phyloP scores from a whole-genome alignment of 2,888 invertebrate genomes.

The Pardosa pseudoannulata region DNA sequence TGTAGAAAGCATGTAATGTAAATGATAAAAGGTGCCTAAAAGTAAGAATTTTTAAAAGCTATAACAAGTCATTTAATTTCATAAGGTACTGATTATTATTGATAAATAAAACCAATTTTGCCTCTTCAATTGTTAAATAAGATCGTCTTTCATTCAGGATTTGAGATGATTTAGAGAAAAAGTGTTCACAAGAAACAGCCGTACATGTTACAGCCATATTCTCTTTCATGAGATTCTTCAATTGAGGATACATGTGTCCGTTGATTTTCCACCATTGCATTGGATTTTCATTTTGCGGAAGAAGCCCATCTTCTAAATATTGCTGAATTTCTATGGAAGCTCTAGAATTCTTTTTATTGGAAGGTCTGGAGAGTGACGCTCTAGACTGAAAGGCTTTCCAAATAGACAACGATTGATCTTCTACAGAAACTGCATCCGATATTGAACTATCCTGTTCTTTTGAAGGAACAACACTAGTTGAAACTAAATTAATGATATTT shows the following conservation, averaged over 20 bases:
- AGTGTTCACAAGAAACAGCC: conserved; percentile 1
- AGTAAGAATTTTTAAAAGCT: too few relatives aligned
- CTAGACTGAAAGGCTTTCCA: conserved; percentile 8
- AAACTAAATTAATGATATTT: neutral
- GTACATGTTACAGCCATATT: conserved; percentile 7
- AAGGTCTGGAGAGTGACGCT: neutral
- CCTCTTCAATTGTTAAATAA: neutral
- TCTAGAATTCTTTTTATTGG: neutral
- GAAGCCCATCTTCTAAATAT: neutral
- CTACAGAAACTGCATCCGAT: neutral
- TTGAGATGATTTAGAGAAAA: neutral
- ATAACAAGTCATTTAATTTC: neutral
- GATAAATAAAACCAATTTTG: neutral
- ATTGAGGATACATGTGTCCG: conserved; percentile 8
- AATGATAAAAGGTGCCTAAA: neutral
- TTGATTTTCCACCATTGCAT: conserved; percentile 26
- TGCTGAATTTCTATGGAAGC: conserved; percentile 7
- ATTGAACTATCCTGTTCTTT: neutral
- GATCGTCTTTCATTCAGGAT: neutral
- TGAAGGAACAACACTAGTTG: neutral
- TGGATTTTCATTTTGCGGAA: conserved; percentile 7
- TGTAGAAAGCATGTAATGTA: too few relatives aligned
- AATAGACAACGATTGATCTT: neutral
- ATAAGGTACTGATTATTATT: neutral
- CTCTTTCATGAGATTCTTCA: neutral